A percentile compares a stretch with the other conserved stretches of the same genome.
Conservation (phyloP, 2,888 invertebrate species). For the Spodoptera picta region DNA sequence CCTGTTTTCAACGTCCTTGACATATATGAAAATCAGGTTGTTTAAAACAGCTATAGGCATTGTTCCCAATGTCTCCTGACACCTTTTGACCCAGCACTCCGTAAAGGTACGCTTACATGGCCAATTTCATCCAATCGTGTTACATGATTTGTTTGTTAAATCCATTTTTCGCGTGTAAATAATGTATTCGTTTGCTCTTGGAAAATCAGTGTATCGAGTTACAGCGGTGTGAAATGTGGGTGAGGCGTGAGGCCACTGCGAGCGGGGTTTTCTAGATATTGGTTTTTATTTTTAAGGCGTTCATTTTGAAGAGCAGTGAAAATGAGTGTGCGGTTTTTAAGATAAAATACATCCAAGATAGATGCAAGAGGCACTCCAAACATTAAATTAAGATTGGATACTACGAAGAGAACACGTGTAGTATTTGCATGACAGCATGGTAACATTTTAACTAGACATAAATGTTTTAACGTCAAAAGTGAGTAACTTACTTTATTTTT, state of each 20-base stretch:
- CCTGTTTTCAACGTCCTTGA: too few relatives aligned
- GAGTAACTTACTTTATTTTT: too few relatives aligned
- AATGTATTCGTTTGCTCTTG: conserved; percentile 33
- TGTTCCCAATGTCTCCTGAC: conserved; percentile 9
- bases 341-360: too few relatives aligned
- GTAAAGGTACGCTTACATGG: conserved; percentile 15
- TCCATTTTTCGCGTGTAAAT: conserved; percentile 37
- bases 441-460: too few relatives aligned
- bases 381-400: too few relatives aligned
- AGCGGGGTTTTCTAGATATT: conserved; percentile 5
- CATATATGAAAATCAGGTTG: not conserved
- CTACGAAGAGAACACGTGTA: too few relatives aligned
- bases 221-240: conserved; percentile 23
- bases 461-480: too few relatives aligned
- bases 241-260: conserved; percentile 2
- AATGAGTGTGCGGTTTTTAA: too few relatives aligned
- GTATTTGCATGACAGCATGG: too few relatives aligned
- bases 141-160: conserved; percentile 37
- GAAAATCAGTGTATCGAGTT: conserved; percentile 45
- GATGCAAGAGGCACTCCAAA: too few relatives aligned
- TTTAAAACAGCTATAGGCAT: conserved; percentile 1
- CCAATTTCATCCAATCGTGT: conserved; percentile 37
- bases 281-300: too few relatives aligned
- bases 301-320: too few relatives aligned
- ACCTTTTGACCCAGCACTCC: conserved; percentile 10